Conservation (phyloP, 2,113 vertebrate species). For the Dinomys branickii region DNA sequence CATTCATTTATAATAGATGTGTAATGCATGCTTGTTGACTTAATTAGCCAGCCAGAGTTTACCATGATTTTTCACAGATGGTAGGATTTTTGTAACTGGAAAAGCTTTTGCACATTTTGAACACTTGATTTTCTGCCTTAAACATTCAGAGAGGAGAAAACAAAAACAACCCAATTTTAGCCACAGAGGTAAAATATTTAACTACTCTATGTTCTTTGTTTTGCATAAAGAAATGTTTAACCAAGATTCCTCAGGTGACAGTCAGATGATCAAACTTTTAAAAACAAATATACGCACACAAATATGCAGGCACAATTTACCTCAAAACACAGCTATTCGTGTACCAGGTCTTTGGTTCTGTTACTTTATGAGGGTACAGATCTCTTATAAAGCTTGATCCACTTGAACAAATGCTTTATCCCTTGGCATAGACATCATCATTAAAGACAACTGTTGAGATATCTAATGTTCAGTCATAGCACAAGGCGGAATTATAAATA, state of each 20-base stretch:
- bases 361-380: neutral
- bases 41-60: neutral
- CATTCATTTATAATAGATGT: neutral
- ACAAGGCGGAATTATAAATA: neutral
- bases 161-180: constrained; percentile 61
- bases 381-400: neutral
- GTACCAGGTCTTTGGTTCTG: neutral
- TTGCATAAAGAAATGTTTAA: constrained; percentile 81
- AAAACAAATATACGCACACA: constrained; percentile 56
- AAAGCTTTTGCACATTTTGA: constrained; percentile 51
- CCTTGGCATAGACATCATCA: neutral
- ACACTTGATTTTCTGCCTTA: constrained; percentile 38
- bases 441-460: neutral
- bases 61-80: neutral
- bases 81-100: neutral
- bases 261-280: constrained; percentile 61
- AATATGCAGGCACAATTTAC: constrained; percentile 32
- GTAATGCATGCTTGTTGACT: neutral
- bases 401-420: neutral
- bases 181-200: constrained; percentile 74
- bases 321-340: neutral
- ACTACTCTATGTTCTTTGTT: constrained; percentile 72
- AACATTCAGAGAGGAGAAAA: constrained; percentile 39
- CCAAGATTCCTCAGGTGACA: constrained; percentile 66
- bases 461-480: neutral